These are phyloP conservation scores for Merodon equestris DNA, from an alignment of 2,888 invertebrate genomes.

Conservation along the genomic window DNA sequence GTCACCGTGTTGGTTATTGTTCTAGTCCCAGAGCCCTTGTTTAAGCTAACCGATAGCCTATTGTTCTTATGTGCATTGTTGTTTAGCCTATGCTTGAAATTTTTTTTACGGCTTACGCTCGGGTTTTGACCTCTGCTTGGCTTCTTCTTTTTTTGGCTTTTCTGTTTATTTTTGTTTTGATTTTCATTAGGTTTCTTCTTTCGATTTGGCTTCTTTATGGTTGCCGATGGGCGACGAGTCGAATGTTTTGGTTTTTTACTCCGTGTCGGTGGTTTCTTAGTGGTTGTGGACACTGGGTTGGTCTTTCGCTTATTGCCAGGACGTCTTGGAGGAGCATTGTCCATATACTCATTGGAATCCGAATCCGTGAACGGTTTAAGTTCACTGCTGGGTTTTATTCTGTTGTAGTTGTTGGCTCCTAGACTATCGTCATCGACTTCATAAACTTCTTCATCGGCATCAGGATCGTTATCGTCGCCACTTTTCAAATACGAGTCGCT, in stretches of 20 bases:
- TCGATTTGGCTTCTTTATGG: not conserved
- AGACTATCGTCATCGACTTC: not conserved
- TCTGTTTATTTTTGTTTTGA: not conserved
- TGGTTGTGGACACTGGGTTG: not conserved
- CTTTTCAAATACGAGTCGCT: constrained; percentile 12
- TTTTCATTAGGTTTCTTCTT: not conserved
- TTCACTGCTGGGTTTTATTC: not conserved
- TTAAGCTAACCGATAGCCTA: not conserved
- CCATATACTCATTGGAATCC: not conserved
- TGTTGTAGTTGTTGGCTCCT: not conserved
- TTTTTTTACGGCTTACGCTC: not conserved
- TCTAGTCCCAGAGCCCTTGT: not conserved
- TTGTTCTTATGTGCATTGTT: not conserved
- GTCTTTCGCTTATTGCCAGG: not conserved
- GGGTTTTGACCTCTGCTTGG: not conserved
- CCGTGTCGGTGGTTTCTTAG: not conserved
- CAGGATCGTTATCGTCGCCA: not conserved
- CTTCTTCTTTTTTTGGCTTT: constrained; percentile 4
- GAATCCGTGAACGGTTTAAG: not conserved
- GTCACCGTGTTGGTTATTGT: constrained; percentile 18
- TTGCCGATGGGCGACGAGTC: not conserved
- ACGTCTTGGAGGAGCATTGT: not conserved
- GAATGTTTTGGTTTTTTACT: not conserved
- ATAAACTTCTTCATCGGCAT: not conserved
- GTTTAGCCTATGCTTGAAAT: not conserved